Conservation (phyloP, 2,113 vertebrate species). For the Podarcis muralis region DNA sequence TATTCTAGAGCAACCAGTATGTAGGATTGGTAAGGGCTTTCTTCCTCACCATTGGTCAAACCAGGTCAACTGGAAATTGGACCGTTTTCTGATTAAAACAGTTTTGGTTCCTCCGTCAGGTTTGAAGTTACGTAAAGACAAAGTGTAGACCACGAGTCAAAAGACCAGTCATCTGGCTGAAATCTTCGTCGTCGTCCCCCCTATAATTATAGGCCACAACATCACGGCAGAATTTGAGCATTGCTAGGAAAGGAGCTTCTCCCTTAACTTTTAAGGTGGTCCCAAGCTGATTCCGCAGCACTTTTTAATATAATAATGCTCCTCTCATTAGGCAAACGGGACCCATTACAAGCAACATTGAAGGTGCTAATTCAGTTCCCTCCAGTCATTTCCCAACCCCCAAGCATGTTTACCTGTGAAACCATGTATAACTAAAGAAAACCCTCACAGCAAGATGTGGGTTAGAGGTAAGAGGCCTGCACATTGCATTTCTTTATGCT, state of each 20-base stretch:
- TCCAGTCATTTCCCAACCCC: slow-evolving; percentile 69
- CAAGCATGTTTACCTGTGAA: slow-evolving; percentile 92
- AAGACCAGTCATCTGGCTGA: background rate
- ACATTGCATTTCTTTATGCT: slow-evolving; percentile 82
- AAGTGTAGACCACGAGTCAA: background rate
- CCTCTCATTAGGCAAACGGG: slow-evolving; percentile 74
- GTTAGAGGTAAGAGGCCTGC: slow-evolving; percentile 67
- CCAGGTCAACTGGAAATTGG: too few species aligned
- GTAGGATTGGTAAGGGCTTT: too few species aligned
- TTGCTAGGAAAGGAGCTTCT: fast-evolving
- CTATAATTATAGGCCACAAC: background rate
- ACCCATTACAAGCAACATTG: slow-evolving; percentile 65
- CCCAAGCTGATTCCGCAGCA: slow-evolving; percentile 26
- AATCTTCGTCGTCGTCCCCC: background rate
- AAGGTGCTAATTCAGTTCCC: slow-evolving; percentile 84
- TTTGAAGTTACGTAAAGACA: too few species aligned
- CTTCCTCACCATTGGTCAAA: too few species aligned
- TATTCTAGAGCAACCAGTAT: too few species aligned
- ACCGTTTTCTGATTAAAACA: too few species aligned
- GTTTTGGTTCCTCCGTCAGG: too few species aligned
- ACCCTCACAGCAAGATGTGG: slow-evolving; percentile 85
- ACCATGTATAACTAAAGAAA: slow-evolving; percentile 91
- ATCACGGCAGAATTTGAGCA: background rate
- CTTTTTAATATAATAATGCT: slow-evolving; percentile 46
- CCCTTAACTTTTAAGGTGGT: slow-evolving; percentile 26